A percentile compares a stretch with the other conserved stretches of the same genome.
Conservation (phyloP, 2,797 vertebrate genomes). For the Loriculus beryllinus region DNA sequence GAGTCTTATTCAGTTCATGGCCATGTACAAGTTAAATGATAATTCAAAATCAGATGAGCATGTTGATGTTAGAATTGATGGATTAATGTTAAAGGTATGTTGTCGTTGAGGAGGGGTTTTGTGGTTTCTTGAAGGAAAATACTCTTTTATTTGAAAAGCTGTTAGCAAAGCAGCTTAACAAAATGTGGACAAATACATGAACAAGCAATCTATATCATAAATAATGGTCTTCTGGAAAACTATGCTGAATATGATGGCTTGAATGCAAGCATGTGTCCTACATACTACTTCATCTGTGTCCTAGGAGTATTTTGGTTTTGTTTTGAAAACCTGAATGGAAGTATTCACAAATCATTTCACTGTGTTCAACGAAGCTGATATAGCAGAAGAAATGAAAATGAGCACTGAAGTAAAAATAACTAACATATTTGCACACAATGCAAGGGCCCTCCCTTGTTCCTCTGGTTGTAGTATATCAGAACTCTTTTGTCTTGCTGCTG, state of each 20-base stretch:
- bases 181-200: background rate
- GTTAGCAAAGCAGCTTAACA: background rate
- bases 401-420: background rate
- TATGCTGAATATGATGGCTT: background rate
- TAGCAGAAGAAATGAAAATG: background rate
- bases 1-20: conserved; percentile 96
- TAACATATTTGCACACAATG: background rate
- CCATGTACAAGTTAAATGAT: conserved; percentile 94
- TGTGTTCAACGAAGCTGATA: background rate
- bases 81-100: conserved; percentile 96
- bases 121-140: background rate
- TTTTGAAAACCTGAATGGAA: background rate
- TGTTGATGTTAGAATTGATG: conserved; percentile 91
- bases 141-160: background rate
- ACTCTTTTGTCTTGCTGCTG: background rate
- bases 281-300: background rate
- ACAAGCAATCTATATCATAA: background rate
- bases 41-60: conserved; percentile 96
- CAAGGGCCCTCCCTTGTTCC: background rate
- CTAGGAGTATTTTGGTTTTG: background rate
- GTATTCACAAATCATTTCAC: background rate
- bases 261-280: background rate
- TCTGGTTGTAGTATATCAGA: background rate
- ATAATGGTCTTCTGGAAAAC: background rate
- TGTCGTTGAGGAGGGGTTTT: background rate